These are phyloP conservation scores for Bombyx huttoni DNA, from an alignment of 2,888 invertebrate genomes.

Conservation along the genomic window DNA sequence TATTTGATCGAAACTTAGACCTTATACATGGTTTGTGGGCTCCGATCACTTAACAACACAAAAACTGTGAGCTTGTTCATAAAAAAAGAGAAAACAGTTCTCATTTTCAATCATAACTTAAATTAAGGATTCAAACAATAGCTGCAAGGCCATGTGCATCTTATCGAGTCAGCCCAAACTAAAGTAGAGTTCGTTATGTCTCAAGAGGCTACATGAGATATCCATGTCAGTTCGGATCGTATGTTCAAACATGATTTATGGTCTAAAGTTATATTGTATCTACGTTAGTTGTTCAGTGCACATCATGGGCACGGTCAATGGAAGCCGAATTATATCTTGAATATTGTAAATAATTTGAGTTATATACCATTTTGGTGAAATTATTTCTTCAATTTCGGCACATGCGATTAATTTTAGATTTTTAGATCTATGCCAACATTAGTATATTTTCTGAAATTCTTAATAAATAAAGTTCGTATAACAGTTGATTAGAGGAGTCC, in stretches of 20 bases:
- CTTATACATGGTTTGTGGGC: too few species aligned
- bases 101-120: neutral
- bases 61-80: neutral
- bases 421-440: too few species aligned
- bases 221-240: conserved; percentile 59
- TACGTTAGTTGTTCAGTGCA: conserved; percentile 52
- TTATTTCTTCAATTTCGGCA: neutral
- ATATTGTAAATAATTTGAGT: neutral
- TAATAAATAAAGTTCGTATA: too few species aligned
- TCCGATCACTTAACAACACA: too few species aligned
- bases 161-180: conserved; percentile 7
- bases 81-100: neutral
- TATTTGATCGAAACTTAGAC: too few species aligned
- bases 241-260: conserved; percentile 56
- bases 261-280: conserved; percentile 34
- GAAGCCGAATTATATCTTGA: conserved; percentile 21
- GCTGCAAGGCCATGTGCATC: neutral
- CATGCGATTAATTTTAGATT: too few species aligned
- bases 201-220: conserved; percentile 45
- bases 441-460: too few species aligned
- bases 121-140: neutral
- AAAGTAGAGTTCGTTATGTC: conserved; percentile 33
- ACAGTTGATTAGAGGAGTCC: too few species aligned
- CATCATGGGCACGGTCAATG: conserved; percentile 50
- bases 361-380: neutral